Conservation (phyloP, 35 echinoderm and acorn worm genomes). For the Stichopus chloronotus region DNA sequence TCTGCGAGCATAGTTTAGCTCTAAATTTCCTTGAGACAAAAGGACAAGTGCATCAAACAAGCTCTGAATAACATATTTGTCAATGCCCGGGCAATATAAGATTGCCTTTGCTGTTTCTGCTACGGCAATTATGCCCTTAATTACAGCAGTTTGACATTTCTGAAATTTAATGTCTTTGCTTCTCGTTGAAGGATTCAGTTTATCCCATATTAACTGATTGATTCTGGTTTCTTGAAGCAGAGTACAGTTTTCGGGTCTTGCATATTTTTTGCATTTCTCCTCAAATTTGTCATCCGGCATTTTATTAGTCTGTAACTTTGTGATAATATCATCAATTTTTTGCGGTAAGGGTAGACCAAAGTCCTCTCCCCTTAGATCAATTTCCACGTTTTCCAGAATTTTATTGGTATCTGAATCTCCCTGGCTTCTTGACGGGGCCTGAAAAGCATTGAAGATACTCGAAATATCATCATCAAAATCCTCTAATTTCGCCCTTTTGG, state of each 20-base stretch:
- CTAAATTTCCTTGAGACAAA: no score
- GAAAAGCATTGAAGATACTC: constrained; percentile 29
- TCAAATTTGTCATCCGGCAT: no score
- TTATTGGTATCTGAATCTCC: not conserved
- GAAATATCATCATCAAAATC: constrained; percentile 2
- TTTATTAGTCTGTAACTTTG: not conserved
- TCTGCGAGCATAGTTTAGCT: not conserved
- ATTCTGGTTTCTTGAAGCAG: not conserved
- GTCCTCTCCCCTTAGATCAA: constrained; percentile 5
- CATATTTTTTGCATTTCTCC: no score
- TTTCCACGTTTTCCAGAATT: not conserved
- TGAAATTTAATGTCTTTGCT: constrained; percentile 45
- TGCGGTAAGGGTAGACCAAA: not conserved
- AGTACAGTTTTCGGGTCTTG: not conserved
- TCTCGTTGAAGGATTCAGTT: constrained; percentile 33
- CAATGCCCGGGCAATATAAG: not conserved
- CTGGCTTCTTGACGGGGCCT: not conserved
- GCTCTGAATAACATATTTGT: not conserved
- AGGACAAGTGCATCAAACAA: constrained; percentile 13
- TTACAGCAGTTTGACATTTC: not conserved
- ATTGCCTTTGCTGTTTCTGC: not conserved
- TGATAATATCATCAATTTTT: not conserved
- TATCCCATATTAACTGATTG: constrained; percentile 10
- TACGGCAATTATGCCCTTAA: constrained; percentile 40
- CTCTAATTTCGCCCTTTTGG: constrained; percentile 11